Evolutionary conservation across 2,888 invertebrate genomes (phyloP), one percentile per base, ranked within the genome.

Genomic region (Melanotus villosus): DNA sequence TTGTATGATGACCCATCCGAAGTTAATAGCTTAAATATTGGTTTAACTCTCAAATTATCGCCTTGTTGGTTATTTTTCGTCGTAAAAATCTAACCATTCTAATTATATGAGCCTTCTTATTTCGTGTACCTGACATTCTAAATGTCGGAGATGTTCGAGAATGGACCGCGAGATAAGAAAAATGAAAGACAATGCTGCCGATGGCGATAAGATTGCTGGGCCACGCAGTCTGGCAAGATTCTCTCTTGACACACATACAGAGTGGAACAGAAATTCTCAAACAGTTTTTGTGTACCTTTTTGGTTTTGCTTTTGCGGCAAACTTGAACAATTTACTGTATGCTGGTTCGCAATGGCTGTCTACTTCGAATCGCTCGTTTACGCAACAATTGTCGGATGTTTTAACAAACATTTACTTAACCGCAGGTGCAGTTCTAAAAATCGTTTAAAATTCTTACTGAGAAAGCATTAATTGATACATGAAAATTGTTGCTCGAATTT

Each of bases 151-250:
- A 47, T 60, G 52, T 14, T 50, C 52, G 6, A 65, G 50, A 59
- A 41, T 23, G 32, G 65, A 19, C 12, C 12, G n/a, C 10, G 34
- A 47, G 36, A 57, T 57, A 64, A 64, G 45, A 71, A 73, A 64
- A 70, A 72, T 58, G 59, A 63, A 65, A 62, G 65, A 63, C 68
- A 66, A 60, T 69, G 64, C 57, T 36, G 70, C 73, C 70, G 58
- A 59, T 56, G 70, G 71, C 65, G 43, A 57, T 43, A 68, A 74
- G 65, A 71, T 70, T 65, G 70, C 59, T 73, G 74, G 74, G 73
- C 73, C 75, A 73, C 70, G 75, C 75, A 70, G 75, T 75, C 75
- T 75, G 75, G 75, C 67, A 65, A 68, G 70, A 70, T 73, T 73
- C 70, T 73, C 68, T 68, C 72, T 73, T 74, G 74, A 74, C 74